These are phyloP conservation scores for Andrena fulva DNA, from an alignment of 2,888 invertebrate species.

Conservation along the genomic window DNA sequence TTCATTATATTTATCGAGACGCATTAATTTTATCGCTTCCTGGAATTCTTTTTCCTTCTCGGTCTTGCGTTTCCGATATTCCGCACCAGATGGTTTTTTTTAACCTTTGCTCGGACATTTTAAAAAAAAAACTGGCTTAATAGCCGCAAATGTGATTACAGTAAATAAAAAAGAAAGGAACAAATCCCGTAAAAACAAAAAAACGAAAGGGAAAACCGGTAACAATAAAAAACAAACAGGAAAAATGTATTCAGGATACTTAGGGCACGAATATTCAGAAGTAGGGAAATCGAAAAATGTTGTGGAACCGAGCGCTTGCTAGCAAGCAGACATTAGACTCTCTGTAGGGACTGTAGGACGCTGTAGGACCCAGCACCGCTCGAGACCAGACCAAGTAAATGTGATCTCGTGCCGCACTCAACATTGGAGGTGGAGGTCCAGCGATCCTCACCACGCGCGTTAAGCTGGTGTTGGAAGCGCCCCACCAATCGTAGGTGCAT, in stretches of 20 bases:
- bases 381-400: background rate
- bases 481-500: slow-evolving; percentile 11
- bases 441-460: slow-evolving; percentile 5
- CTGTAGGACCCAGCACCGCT: background rate
- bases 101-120: background rate
- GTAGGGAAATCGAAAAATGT: background rate
- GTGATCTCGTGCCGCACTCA: background rate
- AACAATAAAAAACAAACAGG: background rate
- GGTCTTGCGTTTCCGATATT: background rate
- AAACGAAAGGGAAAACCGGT: background rate
- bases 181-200: too few relatives aligned
- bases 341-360: background rate
- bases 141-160: background rate
- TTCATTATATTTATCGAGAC: slow-evolving; percentile 30
- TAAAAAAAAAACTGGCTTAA: background rate
- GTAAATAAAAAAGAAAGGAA: background rate
- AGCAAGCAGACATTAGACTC: background rate
- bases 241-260: background rate
- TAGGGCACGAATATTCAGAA: background rate
- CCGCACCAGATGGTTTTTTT: background rate
- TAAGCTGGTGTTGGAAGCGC: background rate
- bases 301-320: background rate
- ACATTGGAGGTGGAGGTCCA: background rate
- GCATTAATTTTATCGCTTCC: slow-evolving; percentile 19
- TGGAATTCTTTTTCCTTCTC: slow-evolving; percentile 5